Base-by-base conservation (phyloP, 2,797 vertebrate species). In the Echiichthys vipera region DNA sequence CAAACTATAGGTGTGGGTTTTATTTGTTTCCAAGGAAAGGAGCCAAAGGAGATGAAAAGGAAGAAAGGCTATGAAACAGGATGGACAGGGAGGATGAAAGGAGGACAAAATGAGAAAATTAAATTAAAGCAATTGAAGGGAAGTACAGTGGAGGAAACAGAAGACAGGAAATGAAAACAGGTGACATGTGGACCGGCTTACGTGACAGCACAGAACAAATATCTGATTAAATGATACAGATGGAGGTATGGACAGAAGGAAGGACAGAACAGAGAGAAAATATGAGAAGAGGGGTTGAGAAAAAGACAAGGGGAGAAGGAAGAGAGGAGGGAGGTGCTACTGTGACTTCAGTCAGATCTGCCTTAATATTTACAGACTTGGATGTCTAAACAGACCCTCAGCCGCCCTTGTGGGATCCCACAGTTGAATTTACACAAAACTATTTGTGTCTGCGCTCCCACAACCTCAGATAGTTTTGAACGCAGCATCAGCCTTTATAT, bases 301-400 rank as follows among this genome's bases (percentile, higher is more conserved):
- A 39, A 36, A 59, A 51, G 12, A 8, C 3, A 29, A n/a, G 9
- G 2, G 40, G 32, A 58, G 39, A 20, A 32, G 45, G 15, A 49
- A 25, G 13, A 46, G 46, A 25, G 12, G 11, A 36, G 14, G 29
- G 15, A 46, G n/a, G 15, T 17, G 37, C 24, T 47, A 6, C 3
- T 14, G 50, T 54, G 56, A 37, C 64, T 65, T 30, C 0, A 22
- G 57, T 49, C 30, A 53, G 30, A 30, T 74, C 24, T 40, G 36
- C 36, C 34, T 51, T 76, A 56, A 74, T 78, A 75, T 89, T 85
- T 84, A 84, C 59, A 75, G 39, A 58, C 45, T 69, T 5, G 24
- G 55, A 69, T 56, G 40, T 86, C 30, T 69, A 71, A 84, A 79
- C 71, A 74, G 45, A 39, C 40, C 0, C 65, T 68, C 13, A 2